Evolutionary conservation across 2,888 invertebrate species (phyloP), one percentile per base, ranked within the genome.

Genomic region (Drosophila koepferae): DNA sequence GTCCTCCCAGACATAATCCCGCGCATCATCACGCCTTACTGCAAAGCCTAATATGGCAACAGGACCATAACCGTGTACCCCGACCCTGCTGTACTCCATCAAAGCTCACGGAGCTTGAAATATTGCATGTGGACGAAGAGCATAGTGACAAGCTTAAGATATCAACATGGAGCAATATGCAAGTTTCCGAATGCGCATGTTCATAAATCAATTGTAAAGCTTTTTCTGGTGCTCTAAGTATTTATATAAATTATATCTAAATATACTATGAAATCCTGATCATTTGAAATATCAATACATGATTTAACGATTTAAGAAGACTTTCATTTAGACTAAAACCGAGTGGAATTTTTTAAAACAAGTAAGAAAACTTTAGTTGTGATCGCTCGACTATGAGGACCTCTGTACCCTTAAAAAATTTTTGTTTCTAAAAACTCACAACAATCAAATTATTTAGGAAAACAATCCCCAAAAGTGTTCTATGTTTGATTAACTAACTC

Each of bases 161-260:
- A 49, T 95, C 95, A 60, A 95, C 94, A 63, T 96, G 96, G 96
- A 95, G 95, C 82, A 95, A 96, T 84, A 96, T 96, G 95, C 94
- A 94, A 84, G 96, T 96, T 49, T 92, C 95, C 63, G 96, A 96
- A 91, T 96, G 96, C 92, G 96, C 96, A 68, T 96, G 96, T 92
- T 95, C 95, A 82, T 96, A 49, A 31, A 48, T 20, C 2, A 46
- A 16, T 40, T 16, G 0, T 16, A 16, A 40, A 7, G 7, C 40
- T 2, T 2, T 5, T 40, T 40, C 5, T 2, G 16, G 0, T 7
- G 16, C 7, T 16, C 12, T 40, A 2, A 16, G 40, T 40, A 40
- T 40, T 40, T 40, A 2, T 7, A 40, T 40, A n/a, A n/a, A 8
- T 40, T n/a, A n/a, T n/a, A n/a, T 8, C 2, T 40, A 40, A n/a